phyloP scores from a whole-genome alignment of 2,888 invertebrate species.

The Sesamia inferens region DNA sequence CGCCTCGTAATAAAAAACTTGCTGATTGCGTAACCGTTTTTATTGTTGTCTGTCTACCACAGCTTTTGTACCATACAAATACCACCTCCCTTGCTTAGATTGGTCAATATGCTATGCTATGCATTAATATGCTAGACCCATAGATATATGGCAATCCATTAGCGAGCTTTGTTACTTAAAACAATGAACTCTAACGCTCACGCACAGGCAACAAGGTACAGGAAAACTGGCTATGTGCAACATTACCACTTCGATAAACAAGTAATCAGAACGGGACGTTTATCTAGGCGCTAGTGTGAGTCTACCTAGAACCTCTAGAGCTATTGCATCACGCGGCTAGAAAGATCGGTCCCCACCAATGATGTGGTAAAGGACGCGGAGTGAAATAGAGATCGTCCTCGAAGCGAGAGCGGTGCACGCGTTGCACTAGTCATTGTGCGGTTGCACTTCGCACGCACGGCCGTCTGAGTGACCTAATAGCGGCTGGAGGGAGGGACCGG shows the following conservation, averaged over 20 bases:
- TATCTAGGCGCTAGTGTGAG: slow-evolving; percentile 76
- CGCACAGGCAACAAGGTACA: slow-evolving; percentile 47
- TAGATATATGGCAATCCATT: background rate
- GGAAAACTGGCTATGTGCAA: slow-evolving; percentile 61
- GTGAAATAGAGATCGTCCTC: slow-evolving; percentile 90
- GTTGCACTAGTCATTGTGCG: slow-evolving; percentile 89
- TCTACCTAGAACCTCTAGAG: slow-evolving; percentile 81
- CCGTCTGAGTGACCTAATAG: slow-evolving; percentile 89
- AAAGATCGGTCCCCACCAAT: slow-evolving; percentile 89
- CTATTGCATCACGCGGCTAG: slow-evolving; percentile 88
- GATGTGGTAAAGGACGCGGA: slow-evolving; percentile 88
- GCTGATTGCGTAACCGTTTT: slow-evolving; percentile 77
- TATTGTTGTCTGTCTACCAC: slow-evolving; percentile 73
- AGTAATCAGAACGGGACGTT: slow-evolving; percentile 77
- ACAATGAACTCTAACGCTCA: slow-evolving; percentile 49
- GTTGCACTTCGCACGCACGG: slow-evolving; percentile 89
- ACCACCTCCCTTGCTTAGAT: slow-evolving; percentile 1
- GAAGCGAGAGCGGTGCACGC: slow-evolving; percentile 90
- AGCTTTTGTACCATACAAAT: slow-evolving; percentile 44
- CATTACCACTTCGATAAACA: slow-evolving; percentile 66
- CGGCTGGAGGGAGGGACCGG: slow-evolving; percentile 89
- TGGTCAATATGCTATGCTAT: background rate
- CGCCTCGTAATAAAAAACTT: slow-evolving; percentile 78
- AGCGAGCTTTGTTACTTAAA: slow-evolving; percentile 38
- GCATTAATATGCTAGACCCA: too few relatives aligned